Base-by-base conservation (phyloP, 2,888 invertebrate genomes). In the Dendrolimus pini region DNA sequence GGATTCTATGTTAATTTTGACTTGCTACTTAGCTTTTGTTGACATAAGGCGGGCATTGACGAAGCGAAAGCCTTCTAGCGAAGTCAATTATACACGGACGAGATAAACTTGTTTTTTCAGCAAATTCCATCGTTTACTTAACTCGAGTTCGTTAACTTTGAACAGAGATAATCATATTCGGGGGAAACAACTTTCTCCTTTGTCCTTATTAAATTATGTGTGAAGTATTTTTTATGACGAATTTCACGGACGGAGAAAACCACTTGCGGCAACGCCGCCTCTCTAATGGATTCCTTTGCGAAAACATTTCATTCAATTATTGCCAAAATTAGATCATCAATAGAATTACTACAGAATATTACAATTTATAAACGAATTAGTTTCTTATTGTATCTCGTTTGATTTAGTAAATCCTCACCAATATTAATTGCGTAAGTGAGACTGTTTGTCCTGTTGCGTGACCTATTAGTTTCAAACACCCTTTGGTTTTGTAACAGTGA, bases 1-100 rank as follows among this genome's bases (percentile, higher is more conserved):
- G 30, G 6, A 30, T 30, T 30, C 6, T 30, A 30, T 30, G 30
- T 3, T 30, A 30, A 30, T 30, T 30, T 30, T 30, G 0, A 30
- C 3, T 30, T 30, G 3, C 30, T 0, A 30, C 6, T 30, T 30
- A 30, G 30, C 30, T 6, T 30, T 30, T 30, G 30, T 30, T 3
- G 30, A 30, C 6, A 6, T 6, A 30, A 30, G 30, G 30, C 30
- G 30, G 30, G 30, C 30, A 6, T 30, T 30, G 30, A 6, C 30
- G 30, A 3, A 12, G 12, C 58, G 62, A 65, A 12, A 47, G 47
- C 47, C 3, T 47, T 47, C 3, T 47, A 47, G 47, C 47, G 47
- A 47, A 47, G 47, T 47, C 47, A 47, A 47, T 47, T 56, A 47
- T 47, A 47, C 12, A 47, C 9, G 47, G 47, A 9, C 47, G 47